phyloP scores from a whole-genome alignment of 2,888 invertebrate species.

The Erebia aethiops region DNA sequence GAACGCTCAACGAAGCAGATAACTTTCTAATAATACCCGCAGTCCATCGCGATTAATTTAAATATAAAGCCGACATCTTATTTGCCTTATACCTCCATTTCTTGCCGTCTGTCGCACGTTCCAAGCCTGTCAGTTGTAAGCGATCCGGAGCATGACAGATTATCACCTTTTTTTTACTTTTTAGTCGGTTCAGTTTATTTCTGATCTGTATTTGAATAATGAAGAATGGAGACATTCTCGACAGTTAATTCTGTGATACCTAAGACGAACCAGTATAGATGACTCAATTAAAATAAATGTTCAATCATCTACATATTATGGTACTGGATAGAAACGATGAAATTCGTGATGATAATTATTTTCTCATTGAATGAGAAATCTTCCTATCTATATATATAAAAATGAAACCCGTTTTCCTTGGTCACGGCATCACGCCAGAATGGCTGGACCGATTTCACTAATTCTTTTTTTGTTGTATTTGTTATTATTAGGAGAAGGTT shows the following conservation, averaged over 20 bases:
- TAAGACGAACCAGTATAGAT: background rate
- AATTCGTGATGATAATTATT: too few relatives aligned
- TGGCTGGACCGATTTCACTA: too few relatives aligned
- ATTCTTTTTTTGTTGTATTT: too few relatives aligned
- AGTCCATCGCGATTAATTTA: constrained; percentile 5
- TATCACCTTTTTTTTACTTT: constrained; percentile 32
- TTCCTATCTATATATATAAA: too few relatives aligned
- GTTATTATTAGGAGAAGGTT: too few relatives aligned
- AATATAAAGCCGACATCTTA: constrained; percentile 26
- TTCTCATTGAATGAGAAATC: too few relatives aligned
- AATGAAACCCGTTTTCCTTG: too few relatives aligned
- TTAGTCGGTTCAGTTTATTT: constrained; percentile 29
- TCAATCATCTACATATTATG: too few relatives aligned
- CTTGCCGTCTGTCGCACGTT: constrained; percentile 49
- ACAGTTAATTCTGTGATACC: constrained; percentile 12
- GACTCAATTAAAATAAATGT: background rate
- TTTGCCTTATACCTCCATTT: constrained; percentile 37
- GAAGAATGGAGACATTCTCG: background rate
- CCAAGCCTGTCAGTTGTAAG: constrained; percentile 52
- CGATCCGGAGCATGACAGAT: constrained; percentile 45
- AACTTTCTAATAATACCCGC: constrained; percentile 2
- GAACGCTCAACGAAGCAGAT: background rate
- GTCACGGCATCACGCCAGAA: too few relatives aligned
- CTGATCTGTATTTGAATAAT: constrained; percentile 24
- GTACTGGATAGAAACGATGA: too few relatives aligned